Evolutionary conservation across 2,113 vertebrate genomes (phyloP), one percentile per base, ranked within the genome.

Genomic region (Collichthys lucidus): DNA sequence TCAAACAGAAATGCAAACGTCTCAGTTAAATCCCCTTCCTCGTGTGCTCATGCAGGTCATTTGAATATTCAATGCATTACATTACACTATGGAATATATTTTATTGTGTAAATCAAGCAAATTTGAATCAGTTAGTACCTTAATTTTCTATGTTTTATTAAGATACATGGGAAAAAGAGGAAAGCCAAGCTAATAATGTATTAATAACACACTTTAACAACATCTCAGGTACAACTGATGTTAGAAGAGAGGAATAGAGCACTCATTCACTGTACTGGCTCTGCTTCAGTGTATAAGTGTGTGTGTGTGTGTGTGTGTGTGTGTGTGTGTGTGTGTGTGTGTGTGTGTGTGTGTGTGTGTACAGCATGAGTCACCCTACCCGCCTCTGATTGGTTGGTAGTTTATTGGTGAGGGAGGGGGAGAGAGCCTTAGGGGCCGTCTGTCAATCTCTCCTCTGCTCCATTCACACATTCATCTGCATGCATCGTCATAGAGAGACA

Each of bases 381-480:
- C 63, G 85, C 56, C 75, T 86, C 82, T 86, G 96, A 97, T 97
- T 98, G 97, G 96, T 83, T 60, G 69, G 77, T 79, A 76, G 87
- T 90, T 82, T 88, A 88, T 86, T 72, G 76, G 80, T 77, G 84
- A 84, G 88, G 86, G 88, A 80, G 86, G 88, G 82, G 86, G 69
- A 81, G 85, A 64, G 80, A 80, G 92, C 92, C 91, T 91, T 87
- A 84, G 95, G 94, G 95, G 93, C 76, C 79, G 91, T 94, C 94
- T 93, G 96, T 96, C 96, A 96, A 95, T 96, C 95, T 93, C 92
- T 94, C 94, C 94, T 92, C 89, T 77, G 95, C 94, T 96, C 93
- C 96, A 96, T 97, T 97, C 96, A 97, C 93, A 92, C 95, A 94
- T 95, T 95, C 93, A 94, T 94, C 92, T 94, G 95, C 95, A 92